Evolutionary conservation across 2,113 vertebrate species (phyloP), one percentile per base, ranked within the genome.

Genomic region (Chaetops frenatus): DNA sequence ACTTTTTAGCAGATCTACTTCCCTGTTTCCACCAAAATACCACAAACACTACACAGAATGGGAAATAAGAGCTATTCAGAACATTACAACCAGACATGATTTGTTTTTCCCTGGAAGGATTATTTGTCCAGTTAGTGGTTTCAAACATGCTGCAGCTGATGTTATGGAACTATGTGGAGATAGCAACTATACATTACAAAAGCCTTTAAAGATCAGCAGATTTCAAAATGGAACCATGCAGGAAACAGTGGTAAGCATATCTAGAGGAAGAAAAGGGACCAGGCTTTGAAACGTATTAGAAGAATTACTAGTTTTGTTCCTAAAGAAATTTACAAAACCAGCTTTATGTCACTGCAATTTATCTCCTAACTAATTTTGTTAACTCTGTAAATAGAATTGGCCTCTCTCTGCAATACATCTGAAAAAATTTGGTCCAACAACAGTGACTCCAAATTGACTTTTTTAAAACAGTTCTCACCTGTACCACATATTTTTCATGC

Each of bases 101-200:
- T 71, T 86, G 36, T 66, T 96, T 97, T 80, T 42, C 40, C 69
- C 79, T 76, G 53, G 76, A 97, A 96, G 78, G 82, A 62, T 79
- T 78, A 91, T 58, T 94, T 51, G 45, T 64, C 79, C 86, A 81
- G 24, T 86, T 91, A 90, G 42, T 85, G 86, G 77, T 93, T 96
- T 95, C 73, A 96, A 95, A 95, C n/a, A 31, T 92, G 38, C 81
- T 96, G 57, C 94, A 92, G 93, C 45, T 78, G 92, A 96, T 51
- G 50, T 91, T 93, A 92, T 57, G 60, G 92, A 90, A 71, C 66
- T 45, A 71, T 36, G 24, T 42, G 58, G 91, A 90, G 79, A 62
- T 95, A 96, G 95, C 36, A 81, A 47, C 86, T 40, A 31, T 7
- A 27, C 90, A 36, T 78, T 77, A 82, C 8, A 88, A 60, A 81